A percentile compares a stretch with the other conserved stretches of the same genome.
Evolutionary conservation across 1,140 invertebrate genomes (phyloP).

Genomic region (Chironomus tepperi): DNA sequence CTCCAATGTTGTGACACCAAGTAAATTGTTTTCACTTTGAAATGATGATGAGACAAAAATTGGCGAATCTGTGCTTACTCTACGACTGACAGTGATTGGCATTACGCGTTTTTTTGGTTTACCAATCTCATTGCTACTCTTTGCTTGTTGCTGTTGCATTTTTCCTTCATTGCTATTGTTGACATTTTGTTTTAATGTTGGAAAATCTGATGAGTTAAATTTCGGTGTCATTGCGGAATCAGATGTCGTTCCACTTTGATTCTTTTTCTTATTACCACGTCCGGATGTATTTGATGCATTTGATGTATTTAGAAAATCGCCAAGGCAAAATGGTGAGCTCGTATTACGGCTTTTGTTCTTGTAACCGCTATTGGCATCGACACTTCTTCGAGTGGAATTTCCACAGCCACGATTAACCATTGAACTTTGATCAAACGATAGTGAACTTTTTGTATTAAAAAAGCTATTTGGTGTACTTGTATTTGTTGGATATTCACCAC

Average conservation of each 20-base stretch:
- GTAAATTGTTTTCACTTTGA: slow-evolving; percentile 36
- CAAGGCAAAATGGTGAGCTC: slow-evolving; percentile 31
- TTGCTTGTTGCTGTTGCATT: background rate
- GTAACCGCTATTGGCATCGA: background rate
- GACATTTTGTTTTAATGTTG: background rate
- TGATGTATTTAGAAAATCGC: slow-evolving; percentile 31
- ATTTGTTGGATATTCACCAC: background rate
- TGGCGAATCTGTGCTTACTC: slow-evolving; percentile 27
- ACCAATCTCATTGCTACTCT: slow-evolving; percentile 25
- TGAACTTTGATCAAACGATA: slow-evolving; percentile 11
- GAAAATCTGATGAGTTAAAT: background rate
- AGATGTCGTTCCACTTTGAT: slow-evolving; percentile 21
- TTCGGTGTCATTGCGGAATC: background rate
- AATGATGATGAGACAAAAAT: slow-evolving; percentile 30
- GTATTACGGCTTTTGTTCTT: background rate
- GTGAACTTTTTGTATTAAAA: background rate
- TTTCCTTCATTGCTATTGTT: background rate
- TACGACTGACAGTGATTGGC: slow-evolving; percentile 35
- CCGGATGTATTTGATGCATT: slow-evolving; percentile 27
- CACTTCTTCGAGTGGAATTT: background rate
- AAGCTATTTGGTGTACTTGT: slow-evolving; percentile 17
- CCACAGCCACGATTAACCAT: background rate
- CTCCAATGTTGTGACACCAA: slow-evolving; percentile 29
- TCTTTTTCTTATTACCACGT: slow-evolving; percentile 31
- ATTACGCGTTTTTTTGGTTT: slow-evolving; percentile 36